Evolutionary conservation across 2,888 invertebrate genomes (phyloP), one percentile per base, ranked within the genome.

Genomic region (Mesochorus sp.): DNA sequence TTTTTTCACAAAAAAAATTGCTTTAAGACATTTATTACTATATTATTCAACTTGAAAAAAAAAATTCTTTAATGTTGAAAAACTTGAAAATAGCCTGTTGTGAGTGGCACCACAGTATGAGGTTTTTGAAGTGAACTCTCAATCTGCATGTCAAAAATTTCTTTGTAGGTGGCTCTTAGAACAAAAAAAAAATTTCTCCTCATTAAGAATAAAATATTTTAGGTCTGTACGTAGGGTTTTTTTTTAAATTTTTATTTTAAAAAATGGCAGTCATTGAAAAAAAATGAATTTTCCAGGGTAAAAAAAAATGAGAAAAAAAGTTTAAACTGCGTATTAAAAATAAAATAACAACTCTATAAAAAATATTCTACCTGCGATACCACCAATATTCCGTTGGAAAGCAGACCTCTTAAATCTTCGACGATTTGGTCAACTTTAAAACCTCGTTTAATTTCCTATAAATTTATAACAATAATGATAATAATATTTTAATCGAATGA

Each of bases 311-410:
- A 8, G 10, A 49, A 8, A 71, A 1, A 47, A 39, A 31, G n/a
- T n/a, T n/a, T 26, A 3, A 5, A 21, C 8, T 28, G 28, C 34
- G 12, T 55, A 34, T 28, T 64, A 83, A n/a, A n/a, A n/a, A n/a
- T n/a, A n/a, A n/a, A n/a, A n/a, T n/a, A n/a, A n/a, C n/a, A n/a
- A n/a, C n/a, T n/a, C n/a, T n/a, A n/a, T n/a, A n/a, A n/a, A n/a
- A n/a, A n/a, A n/a, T n/a, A n/a, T n/a, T 83, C 85, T 76, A 86
- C 86, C 53, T 86, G 82, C 42, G 83, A 75, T 19, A 83, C 68
- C 2, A 84, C 83, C 12, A 88, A 80, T 42, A 88, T 73, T 72
- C 88, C 88, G 75, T 81, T 83, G 12, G 73, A 64, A 1, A 78
- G 80, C 19, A 89, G 82, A 0, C 74, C 73, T 44, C 61, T 73